phyloP scores from a whole-genome alignment of 2,888 invertebrate species.

The Limenitis arthemis region DNA sequence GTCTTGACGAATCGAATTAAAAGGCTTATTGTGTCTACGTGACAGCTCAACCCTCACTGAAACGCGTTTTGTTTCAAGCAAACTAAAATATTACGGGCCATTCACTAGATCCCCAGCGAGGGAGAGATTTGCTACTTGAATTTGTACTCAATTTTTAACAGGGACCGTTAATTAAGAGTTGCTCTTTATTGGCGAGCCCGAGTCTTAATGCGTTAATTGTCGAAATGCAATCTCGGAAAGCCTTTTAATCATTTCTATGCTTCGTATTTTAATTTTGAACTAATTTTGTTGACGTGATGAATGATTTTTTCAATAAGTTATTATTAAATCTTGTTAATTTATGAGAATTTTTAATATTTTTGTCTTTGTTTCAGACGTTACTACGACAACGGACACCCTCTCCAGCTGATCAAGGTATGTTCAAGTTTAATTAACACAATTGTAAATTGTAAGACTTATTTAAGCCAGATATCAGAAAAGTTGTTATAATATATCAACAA shows the following conservation, averaged over 20 bases:
- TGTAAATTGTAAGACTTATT: not conserved
- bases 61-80: conserved; percentile 65
- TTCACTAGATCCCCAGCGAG: conserved; percentile 57
- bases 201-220: conserved; percentile 72
- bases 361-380: conserved; percentile 58
- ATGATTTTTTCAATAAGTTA: conserved; percentile 41
- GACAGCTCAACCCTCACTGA: conserved; percentile 56
- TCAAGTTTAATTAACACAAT: no score
- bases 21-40: conserved; percentile 73
- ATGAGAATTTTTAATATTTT: not conserved
- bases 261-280: conserved; percentile 62
- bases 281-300: conserved; percentile 36
- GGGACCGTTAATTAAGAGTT: conserved; percentile 68
- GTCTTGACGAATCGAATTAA: conserved; percentile 72
- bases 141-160: conserved; percentile 73
- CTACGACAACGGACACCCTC: conserved; percentile 59
- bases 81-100: conserved; percentile 71
- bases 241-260: conserved; percentile 63
- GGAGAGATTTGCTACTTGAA: conserved; percentile 64
- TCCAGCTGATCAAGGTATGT: conserved; percentile 59
- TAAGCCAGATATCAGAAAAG: not conserved
- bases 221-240: conserved; percentile 67
- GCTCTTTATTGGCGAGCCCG: conserved; percentile 65
- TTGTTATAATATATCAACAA: not conserved
- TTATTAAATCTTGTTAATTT: conserved; percentile 21